A percentile compares a stretch with the other conserved stretches of the same genome.
These are phyloP conservation scores for Taenaris catops DNA, from an alignment of 2,888 invertebrate genomes.

Conservation along the genomic window DNA sequence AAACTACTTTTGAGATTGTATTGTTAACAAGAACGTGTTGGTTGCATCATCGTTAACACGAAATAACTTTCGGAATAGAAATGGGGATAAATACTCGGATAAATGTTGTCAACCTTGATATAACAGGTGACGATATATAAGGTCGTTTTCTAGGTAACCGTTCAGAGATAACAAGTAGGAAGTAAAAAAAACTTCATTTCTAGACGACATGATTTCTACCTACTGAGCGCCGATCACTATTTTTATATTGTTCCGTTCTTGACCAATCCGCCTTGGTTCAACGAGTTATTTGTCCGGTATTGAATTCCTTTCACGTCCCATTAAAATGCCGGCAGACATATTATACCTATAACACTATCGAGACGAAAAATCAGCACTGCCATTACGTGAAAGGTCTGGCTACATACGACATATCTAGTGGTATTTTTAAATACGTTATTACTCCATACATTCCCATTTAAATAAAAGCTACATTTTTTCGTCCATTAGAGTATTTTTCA, in stretches of 20 bases:
- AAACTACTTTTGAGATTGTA: conserved; percentile 34
- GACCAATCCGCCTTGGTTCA: conserved; percentile 33
- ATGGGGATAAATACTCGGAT: conserved; percentile 24
- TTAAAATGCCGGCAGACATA: conserved; percentile 29
- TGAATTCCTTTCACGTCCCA: conserved; percentile 31
- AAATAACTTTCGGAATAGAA: conserved; percentile 30
- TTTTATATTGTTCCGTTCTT: conserved; percentile 33
- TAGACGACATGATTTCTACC: conserved; percentile 17
- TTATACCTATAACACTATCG: conserved; percentile 21
- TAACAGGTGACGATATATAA: conserved; percentile 10
- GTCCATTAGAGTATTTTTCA: no score
- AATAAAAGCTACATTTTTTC: no score
- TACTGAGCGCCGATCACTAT: conserved; percentile 28
- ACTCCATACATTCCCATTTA: no score
- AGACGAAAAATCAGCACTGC: conserved; percentile 12
- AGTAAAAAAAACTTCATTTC: conserved; percentile 21
- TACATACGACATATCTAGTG: no score
- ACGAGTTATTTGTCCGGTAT: conserved; percentile 27
- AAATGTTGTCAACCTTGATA: conserved; percentile 27
- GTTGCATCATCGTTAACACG: conserved; percentile 26
- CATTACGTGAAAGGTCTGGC: conserved; percentile 9
- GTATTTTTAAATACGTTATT: no score
- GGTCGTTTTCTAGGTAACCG: conserved; percentile 18
- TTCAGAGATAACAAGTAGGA: conserved; percentile 25
- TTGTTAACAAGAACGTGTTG: conserved; percentile 26